Percentiles rank a stretch among this genome's conserved stretches.
These are phyloP conservation scores for Batillaria attramentaria DNA, from an alignment of 1,140 invertebrate species.

Conservation along the genomic window DNA sequence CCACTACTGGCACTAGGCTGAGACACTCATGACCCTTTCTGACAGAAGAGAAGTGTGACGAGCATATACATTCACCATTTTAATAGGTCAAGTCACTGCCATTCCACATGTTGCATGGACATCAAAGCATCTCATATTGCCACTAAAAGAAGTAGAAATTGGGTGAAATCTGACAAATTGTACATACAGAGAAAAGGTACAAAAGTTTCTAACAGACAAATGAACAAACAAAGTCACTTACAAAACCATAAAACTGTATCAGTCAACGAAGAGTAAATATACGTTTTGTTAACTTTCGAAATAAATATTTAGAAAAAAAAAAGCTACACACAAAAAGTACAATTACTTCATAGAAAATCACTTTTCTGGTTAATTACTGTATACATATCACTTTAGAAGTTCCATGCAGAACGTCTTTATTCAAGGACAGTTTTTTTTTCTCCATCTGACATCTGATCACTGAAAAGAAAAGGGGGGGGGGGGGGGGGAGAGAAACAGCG, in stretches of 20 bases:
- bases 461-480: not conserved
- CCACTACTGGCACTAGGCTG: too few relatives aligned
- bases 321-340: conserved; percentile 26
- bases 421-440: not conserved
- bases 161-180: not conserved
- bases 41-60: too few relatives aligned
- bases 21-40: too few relatives aligned
- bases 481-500: not conserved
- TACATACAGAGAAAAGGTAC: conserved; percentile 3
- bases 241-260: conserved; percentile 14
- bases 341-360: conserved; percentile 26
- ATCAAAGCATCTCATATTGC: conserved; percentile 23
- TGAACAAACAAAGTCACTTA: not conserved
- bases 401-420: too few relatives aligned
- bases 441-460: not conserved
- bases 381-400: conserved; percentile 24
- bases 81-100: conserved; percentile 19
- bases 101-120: conserved; percentile 11
- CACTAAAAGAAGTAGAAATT: conserved; percentile 3
- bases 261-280: too few relatives aligned
- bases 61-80: conserved; percentile 23
- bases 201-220: not conserved
- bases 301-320: conserved; percentile 25
- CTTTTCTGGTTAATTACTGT: conserved; percentile 23
- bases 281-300: conserved; percentile 2